Evolutionary conservation across 2,113 vertebrate species (phyloP).

Genomic region (Pachypanchax playfairii): DNA sequence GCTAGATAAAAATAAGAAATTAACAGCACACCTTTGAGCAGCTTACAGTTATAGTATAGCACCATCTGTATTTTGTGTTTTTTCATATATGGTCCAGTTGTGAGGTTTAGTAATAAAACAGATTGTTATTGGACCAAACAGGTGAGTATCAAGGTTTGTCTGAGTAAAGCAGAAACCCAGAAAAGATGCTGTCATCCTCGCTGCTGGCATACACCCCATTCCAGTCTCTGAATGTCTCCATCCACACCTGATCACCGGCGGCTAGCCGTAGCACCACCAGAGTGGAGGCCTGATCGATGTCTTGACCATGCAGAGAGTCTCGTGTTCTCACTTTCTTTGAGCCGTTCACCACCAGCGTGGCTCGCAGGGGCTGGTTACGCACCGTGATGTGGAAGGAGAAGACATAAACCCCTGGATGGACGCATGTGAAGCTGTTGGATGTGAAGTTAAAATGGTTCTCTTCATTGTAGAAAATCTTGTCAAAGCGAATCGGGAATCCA

Average conservation of each 20-base stretch:
- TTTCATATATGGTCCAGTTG: conserved; percentile 6
- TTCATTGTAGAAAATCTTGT: conserved; percentile 90
- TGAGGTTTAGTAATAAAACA: background rate
- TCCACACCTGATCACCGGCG: conserved; percentile 91
- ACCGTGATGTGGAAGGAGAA: conserved; percentile 95
- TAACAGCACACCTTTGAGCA: background rate
- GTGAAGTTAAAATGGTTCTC: conserved; percentile 85
- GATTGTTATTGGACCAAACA: background rate
- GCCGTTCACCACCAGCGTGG: conserved; percentile 87
- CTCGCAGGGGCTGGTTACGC: conserved; percentile 86
- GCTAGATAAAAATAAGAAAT: conserved; percentile 1
- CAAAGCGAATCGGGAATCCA: conserved; percentile 88
- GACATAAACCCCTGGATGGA: conserved; percentile 87
- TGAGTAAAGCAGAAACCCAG: conserved; percentile 92
- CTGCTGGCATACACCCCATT: conserved; percentile 89
- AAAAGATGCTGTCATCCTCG: conserved; percentile 94
- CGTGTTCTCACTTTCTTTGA: conserved; percentile 85
- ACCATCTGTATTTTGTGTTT: conserved; percentile 41
- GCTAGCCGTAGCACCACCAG: conserved; percentile 86
- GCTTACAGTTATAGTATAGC: conserved; percentile 19
- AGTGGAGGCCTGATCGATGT: conserved; percentile 93
- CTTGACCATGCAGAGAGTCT: conserved; percentile 91
- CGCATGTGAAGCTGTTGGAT: conserved; percentile 90
- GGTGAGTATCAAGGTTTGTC: conserved; percentile 68
- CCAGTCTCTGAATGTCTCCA: conserved; percentile 93